phyloP scores from a whole-genome alignment of 2,888 invertebrate species.

The Acronicta alni region DNA sequence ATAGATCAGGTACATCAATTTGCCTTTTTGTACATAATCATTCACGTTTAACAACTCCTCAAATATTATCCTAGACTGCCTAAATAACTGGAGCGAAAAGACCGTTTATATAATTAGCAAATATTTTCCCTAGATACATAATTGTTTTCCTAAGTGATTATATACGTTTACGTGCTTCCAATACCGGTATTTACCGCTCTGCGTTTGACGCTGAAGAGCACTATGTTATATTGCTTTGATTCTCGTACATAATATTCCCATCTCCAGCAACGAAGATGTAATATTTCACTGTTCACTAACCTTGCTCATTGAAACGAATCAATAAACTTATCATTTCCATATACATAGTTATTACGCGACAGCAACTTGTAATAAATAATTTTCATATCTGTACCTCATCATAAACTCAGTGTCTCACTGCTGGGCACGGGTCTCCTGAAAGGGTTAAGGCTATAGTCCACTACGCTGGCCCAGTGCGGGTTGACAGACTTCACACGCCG shows the following conservation, averaged over 20 bases:
- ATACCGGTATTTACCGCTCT: slow-evolving; percentile 4
- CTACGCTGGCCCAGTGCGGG: no score
- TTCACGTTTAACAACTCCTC: neutral
- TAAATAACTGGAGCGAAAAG: neutral
- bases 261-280: slow-evolving; percentile 10
- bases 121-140: no score
- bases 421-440: no score
- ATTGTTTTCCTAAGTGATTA: neutral
- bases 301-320: neutral
- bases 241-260: neutral
- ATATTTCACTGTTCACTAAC: slow-evolving; percentile 18
- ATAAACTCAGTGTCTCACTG: no score
- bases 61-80: neutral
- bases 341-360: no score
- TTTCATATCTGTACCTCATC: no score
- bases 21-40: neutral
- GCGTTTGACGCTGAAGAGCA: neutral
- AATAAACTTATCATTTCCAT: neutral
- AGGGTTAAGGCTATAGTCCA: no score
- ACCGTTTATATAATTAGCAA: no score
- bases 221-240: slow-evolving; percentile 1
- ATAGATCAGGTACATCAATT: no score
- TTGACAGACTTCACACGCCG: no score
- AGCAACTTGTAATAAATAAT: no score
- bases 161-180: neutral